phyloP scores from a whole-genome alignment of 2,888 invertebrate genomes.

The Esperia sulphurella region DNA sequence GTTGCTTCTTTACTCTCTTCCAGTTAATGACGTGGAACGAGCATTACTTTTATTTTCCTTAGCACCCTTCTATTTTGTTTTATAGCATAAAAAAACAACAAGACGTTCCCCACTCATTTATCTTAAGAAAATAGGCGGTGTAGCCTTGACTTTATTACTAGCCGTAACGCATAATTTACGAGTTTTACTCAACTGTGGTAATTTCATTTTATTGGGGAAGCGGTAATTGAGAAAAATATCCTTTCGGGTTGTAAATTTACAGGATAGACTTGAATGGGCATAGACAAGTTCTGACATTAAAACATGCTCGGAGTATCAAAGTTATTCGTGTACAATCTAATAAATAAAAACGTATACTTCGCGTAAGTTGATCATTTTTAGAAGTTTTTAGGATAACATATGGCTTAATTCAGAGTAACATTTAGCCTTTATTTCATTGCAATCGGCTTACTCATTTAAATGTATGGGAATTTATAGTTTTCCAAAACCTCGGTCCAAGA shows the following conservation, averaged over 20 bases:
- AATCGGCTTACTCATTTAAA: no score
- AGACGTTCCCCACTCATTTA: slow-evolving; percentile 33
- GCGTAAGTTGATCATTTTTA: no score
- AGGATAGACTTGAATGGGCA: background rate
- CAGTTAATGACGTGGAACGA: slow-evolving; percentile 2
- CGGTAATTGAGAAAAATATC: slow-evolving; percentile 30
- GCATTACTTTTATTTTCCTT: slow-evolving; percentile 2
- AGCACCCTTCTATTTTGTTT: slow-evolving; percentile 6
- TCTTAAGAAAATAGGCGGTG: slow-evolving; percentile 38
- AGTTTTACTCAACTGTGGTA: slow-evolving; percentile 25
- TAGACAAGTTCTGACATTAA: background rate
- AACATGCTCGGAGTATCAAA: no score
- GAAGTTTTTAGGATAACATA: no score
- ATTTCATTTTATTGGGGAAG: slow-evolving; percentile 25
- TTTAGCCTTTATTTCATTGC: no score
- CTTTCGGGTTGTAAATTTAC: background rate
- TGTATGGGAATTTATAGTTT: no score
- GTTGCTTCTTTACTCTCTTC: background rate
- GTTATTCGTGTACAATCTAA: no score
- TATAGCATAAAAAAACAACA: slow-evolving; percentile 17
- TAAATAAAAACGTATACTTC: no score
- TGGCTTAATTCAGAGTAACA: no score
- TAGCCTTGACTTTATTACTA: slow-evolving; percentile 30
- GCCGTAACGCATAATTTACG: slow-evolving; percentile 34
- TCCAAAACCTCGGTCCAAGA: no score